phyloP scores from a whole-genome alignment of 2,797 vertebrate species.

The Hydrophis major region DNA sequence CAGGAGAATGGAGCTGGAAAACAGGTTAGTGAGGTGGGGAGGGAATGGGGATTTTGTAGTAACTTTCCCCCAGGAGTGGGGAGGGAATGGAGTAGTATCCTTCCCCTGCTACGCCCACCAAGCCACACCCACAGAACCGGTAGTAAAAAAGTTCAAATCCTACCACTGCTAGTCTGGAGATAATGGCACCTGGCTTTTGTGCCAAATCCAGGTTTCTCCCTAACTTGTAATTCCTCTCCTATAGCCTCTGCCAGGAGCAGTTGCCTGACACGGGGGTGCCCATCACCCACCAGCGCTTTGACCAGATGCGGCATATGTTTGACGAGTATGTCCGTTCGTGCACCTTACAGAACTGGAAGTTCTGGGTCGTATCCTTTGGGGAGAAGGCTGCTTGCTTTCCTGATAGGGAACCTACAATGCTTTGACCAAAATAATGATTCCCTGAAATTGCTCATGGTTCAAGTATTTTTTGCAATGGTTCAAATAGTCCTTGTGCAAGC shows the following conservation, averaged over 20 bases:
- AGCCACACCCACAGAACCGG: too few relatives aligned
- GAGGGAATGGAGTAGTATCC: too few relatives aligned
- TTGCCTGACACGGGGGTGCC: slow-evolving; percentile 93
- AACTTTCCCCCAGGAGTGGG: too few relatives aligned
- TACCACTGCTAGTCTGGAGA: neutral
- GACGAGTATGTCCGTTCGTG: slow-evolving; percentile 86
- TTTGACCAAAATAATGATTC: neutral
- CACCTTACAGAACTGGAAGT: slow-evolving; percentile 97
- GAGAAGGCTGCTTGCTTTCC: neutral
- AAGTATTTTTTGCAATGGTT: too few relatives aligned
- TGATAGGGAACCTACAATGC: neutral
- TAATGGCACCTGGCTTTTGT: neutral
- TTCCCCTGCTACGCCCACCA: too few relatives aligned
- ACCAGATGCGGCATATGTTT: slow-evolving; percentile 94
- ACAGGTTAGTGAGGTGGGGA: too few relatives aligned
- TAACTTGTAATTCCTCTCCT: neutral
- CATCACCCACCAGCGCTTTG: slow-evolving; percentile 92
- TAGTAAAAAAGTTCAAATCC: too few relatives aligned
- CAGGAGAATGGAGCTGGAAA: too few relatives aligned
- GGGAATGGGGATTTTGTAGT: too few relatives aligned
- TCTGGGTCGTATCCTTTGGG: slow-evolving; percentile 95
- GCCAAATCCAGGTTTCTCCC: neutral
- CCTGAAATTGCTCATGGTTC: neutral
- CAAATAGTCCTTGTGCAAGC: neutral
- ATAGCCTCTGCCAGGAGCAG: slow-evolving; percentile 91